Percentiles rank a stretch among this genome's conserved stretches.
Conservation (phyloP, 2,888 invertebrate species). For the Hypena proboscidalis region DNA sequence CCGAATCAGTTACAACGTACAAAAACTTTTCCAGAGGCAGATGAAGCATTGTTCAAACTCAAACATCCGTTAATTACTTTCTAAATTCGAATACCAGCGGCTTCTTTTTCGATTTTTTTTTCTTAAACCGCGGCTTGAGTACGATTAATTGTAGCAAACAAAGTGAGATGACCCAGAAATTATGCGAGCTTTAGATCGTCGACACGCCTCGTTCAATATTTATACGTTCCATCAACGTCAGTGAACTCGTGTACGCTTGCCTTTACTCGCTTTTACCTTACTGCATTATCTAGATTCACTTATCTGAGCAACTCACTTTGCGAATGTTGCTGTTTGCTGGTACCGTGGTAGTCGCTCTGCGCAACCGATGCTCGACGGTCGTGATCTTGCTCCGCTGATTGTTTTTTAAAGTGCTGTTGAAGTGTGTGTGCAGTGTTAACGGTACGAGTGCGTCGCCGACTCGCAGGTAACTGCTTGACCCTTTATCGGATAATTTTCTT, state of each 20-base stretch:
- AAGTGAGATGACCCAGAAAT: conserved; percentile 33
- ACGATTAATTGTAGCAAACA: conserved; percentile 10
- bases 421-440: conserved; percentile 54
- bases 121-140: background rate
- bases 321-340: conserved; percentile 50
- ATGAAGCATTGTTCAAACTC: too few species aligned
- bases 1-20: too few species aligned
- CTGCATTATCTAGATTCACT: conserved; percentile 76
- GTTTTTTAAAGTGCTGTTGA: conserved; percentile 47
- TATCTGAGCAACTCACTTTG: conserved; percentile 65
- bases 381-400: conserved; percentile 45
- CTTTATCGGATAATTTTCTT: conserved; percentile 35
- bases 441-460: conserved; percentile 37
- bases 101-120: background rate
- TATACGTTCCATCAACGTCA: conserved; percentile 46
- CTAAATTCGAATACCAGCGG: conserved; percentile 1
- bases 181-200: conserved; percentile 27
- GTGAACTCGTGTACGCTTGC: conserved; percentile 47
- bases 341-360: conserved; percentile 59
- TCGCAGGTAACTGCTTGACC: conserved; percentile 40
- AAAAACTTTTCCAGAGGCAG: too few species aligned
- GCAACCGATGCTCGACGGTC: conserved; percentile 65
- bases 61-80: conserved; percentile 3
- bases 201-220: conserved; percentile 40
- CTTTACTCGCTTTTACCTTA: conserved; percentile 67